phyloP scores from a whole-genome alignment of 1,140 invertebrate species.

The Brachionus sp. region DNA sequence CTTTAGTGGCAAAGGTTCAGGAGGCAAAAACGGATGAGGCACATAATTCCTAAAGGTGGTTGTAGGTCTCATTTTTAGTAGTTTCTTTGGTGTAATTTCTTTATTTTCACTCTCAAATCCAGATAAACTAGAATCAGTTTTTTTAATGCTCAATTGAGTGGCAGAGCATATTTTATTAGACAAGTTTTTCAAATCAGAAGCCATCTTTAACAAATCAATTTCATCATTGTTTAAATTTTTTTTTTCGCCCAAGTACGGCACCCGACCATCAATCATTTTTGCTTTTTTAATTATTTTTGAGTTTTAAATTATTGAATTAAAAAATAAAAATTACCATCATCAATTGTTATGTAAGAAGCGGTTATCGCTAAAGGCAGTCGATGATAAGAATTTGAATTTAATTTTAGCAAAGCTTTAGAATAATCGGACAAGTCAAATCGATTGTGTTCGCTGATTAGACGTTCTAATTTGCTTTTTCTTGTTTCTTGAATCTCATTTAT shows the following conservation, averaged over 20 bases:
- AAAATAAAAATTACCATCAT: background rate
- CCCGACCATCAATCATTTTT: background rate
- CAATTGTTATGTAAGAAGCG: background rate
- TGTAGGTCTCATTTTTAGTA: background rate
- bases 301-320: background rate
- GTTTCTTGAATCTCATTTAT: background rate
- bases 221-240: background rate
- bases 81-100: background rate
- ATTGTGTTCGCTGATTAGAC: background rate
- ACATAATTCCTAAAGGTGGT: background rate
- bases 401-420: background rate
- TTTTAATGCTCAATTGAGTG: background rate
- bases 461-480: background rate
- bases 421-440: background rate
- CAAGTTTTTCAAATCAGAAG: background rate
- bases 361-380: background rate
- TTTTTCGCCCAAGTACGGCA: background rate
- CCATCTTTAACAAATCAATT: background rate
- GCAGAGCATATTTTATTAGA: constrained; percentile 9
- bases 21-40: background rate
- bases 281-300: background rate
- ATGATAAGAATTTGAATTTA: constrained; percentile 10
- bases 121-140: background rate
- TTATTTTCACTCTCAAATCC: background rate
- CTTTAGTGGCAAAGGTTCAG: background rate